Evolutionary conservation across 1,140 invertebrate species (phyloP).

Genomic region (Zaprionus ornatus): DNA sequence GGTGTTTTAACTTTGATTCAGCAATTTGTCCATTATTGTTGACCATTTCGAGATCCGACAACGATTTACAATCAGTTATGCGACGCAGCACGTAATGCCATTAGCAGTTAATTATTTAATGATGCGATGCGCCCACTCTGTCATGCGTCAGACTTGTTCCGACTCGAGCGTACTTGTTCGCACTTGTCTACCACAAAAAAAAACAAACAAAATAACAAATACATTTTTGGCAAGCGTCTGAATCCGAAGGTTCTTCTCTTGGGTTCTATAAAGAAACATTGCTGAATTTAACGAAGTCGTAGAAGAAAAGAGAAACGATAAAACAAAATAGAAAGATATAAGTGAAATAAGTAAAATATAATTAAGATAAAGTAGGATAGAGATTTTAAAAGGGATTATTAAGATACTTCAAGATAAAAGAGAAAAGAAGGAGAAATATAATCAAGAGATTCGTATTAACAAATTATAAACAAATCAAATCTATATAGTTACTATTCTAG

Average conservation of each 20-base stretch:
- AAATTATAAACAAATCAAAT: background rate
- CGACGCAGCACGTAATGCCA: slow-evolving; percentile 22
- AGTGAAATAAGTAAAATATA: too few relatives aligned
- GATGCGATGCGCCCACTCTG: slow-evolving; percentile 26
- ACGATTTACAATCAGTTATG: slow-evolving; percentile 38
- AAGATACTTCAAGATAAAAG: too few relatives aligned
- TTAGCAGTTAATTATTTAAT: slow-evolving; percentile 54
- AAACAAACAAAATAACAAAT: background rate
- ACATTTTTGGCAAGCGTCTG: background rate
- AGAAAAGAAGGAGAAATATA: too few relatives aligned
- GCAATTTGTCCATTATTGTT: slow-evolving; percentile 44
- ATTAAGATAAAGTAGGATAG: too few relatives aligned
- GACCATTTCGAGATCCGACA: slow-evolving; percentile 21
- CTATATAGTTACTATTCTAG: background rate
- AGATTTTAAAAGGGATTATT: too few relatives aligned
- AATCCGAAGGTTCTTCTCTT: background rate
- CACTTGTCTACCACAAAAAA: background rate
- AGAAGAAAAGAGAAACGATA: too few relatives aligned
- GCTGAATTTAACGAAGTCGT: background rate
- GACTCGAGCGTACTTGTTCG: background rate
- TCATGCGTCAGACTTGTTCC: background rate
- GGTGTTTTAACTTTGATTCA: slow-evolving; percentile 36
- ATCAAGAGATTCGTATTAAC: background rate
- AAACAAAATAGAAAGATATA: too few relatives aligned
- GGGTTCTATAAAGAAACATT: background rate